Percentiles rank a stretch among this genome's conserved stretches.
These are phyloP conservation scores for Hartigia nigra DNA, from an alignment of 2,888 invertebrate genomes.

Conservation along the genomic window DNA sequence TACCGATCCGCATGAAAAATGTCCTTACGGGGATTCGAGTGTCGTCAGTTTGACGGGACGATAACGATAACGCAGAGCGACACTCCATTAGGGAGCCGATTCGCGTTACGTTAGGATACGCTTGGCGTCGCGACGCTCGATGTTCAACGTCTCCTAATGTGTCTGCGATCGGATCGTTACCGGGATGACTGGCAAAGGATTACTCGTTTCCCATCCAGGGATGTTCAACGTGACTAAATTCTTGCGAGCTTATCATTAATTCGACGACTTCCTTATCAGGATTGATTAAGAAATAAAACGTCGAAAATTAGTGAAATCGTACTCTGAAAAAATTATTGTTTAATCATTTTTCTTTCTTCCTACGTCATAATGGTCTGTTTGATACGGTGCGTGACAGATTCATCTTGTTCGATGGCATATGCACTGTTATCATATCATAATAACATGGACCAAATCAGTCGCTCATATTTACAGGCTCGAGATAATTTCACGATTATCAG, in stretches of 20 bases:
- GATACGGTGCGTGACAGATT: too few relatives aligned
- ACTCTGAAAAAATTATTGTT: too few relatives aligned
- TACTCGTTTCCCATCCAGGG: neutral
- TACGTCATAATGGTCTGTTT: too few relatives aligned
- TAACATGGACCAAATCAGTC: too few relatives aligned
- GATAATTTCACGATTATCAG: conserved; percentile 5
- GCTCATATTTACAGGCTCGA: neutral
- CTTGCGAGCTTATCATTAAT: neutral
- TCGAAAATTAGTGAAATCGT: too few relatives aligned
- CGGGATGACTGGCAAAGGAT: neutral
- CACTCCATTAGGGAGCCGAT: conserved; percentile 9
- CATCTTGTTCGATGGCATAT: too few relatives aligned
- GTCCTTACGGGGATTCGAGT: conserved; percentile 6
- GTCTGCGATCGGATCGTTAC: conserved; percentile 4
- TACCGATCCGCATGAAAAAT: conserved; percentile 4
- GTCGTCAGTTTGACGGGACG: conserved; percentile 2
- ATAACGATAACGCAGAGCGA: conserved; percentile 10
- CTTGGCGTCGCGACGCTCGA: conserved; percentile 4
- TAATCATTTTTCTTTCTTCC: too few relatives aligned
- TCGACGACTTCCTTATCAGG: neutral
- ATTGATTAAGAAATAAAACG: neutral
- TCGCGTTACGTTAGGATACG: neutral
- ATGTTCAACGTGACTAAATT: neutral
- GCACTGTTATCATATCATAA: too few relatives aligned
- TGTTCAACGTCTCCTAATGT: conserved; percentile 3